Base-by-base conservation (phyloP, 2,888 invertebrate species). In the Meteorus cinctellus region DNA sequence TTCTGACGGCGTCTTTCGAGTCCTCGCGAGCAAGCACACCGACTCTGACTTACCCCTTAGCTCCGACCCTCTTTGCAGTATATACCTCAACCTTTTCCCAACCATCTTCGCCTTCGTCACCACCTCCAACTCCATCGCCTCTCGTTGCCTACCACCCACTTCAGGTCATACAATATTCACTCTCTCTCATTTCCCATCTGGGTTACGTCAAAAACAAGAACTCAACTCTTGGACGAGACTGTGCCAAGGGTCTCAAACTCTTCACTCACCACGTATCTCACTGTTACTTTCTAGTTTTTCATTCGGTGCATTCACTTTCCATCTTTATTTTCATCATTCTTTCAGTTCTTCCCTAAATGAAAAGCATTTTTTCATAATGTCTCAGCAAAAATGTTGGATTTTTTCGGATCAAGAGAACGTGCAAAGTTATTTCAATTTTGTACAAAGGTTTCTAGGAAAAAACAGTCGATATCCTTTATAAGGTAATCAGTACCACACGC, bases 141-240 rank as follows among this genome's bases (percentile, higher is more conserved):
- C 69, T 69, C 27, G 74, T 29, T 27, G 27, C 34, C 24, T 68
- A 24, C 27, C 51, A 62, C 60, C 71, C 48, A n/a, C 76, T 67
- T 72, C 68, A 78, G 79, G 81, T 85, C 82, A 84, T 85, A 82
- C 84, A 84, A 85, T 83, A 84, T 85, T 85, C 83, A 85, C 80
- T 80, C 67, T 74, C 79, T 78, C 81, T 81, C 83, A 80, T 82
- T 83, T 78, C 67, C 81, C 81, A 79, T 83, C 80, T 78, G 79
- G 79, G 81, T 81, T 75, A 79, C 80, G 80, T 79, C 79, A 79
- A 79, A 81, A 81, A 81, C 79, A 80, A 80, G 78, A 79, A 79
- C 75, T 8, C 73, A 65, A 78, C 73, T 55, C 77, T 72, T 68
- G 74, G 67, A 71, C 73, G 62, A 63, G 41, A 67, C 48, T 62